Evolutionary conservation across 2,888 invertebrate genomes (phyloP), one percentile per base, ranked within the genome.

Genomic region (Drosophila ustulata): DNA sequence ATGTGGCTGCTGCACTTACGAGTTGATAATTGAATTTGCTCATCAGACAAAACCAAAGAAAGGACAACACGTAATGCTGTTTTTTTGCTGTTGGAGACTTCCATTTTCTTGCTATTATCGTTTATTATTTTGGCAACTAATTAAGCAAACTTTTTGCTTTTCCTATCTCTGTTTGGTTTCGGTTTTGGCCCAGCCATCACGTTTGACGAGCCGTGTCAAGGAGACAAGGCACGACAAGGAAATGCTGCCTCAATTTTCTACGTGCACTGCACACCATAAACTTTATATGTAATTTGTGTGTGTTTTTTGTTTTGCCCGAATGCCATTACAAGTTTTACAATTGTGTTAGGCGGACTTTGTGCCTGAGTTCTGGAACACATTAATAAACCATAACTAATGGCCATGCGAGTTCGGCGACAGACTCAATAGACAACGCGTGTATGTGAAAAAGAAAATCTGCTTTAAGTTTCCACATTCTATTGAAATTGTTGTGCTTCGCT

Each of bases 291-390:
- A 83, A 83, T 88, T 83, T 74, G 26, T 28, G 28, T 46, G 55
- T 70, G 79, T 71, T 87, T 75, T 83, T 84, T 63, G 63, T 66
- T 68, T 88, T 74, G 58, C 56, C 66, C 68, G 66, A 83, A 85
- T 89, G 79, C 71, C 71, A 89, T 88, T 85, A 87, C 70, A 87
- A 84, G 79, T 87, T 89, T 89, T 85, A 73, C 86, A 84, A 84
- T 86, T 89, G 79, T 79, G 64, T 85, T 85, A 83, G 71, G 61
- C 67, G 34, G 61, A 77, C 55, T 75, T 73, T 69, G 49, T 41
- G 57, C 11, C 47, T 25, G 59, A 57, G 46, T 71, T 62, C 59
- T 46, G 57, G 46, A 65, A 55, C 66, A 75, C 73, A 73, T 88
- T 75, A 85, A 86, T 81, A 87, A 79, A 84, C 88, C 89, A 79